phyloP scores from a whole-genome alignment of 2,113 vertebrate genomes.

The Spea bombifrons region DNA sequence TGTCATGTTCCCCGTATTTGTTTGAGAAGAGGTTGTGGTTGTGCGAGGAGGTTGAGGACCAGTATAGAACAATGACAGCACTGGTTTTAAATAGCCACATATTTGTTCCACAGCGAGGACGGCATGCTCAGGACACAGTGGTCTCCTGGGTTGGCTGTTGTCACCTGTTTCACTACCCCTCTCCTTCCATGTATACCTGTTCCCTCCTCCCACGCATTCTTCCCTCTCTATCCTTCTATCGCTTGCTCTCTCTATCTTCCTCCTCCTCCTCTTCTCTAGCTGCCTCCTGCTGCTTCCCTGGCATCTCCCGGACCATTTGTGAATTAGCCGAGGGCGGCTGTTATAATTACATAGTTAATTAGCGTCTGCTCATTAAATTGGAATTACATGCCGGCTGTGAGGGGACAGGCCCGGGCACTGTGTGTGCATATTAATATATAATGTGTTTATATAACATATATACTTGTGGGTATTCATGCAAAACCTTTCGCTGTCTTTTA shows the following conservation, averaged over 20 bases:
- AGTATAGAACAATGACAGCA: neutral
- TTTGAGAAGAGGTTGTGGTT: neutral
- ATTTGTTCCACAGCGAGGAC: neutral
- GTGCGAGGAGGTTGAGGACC: neutral
- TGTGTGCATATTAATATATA: slow-evolving; percentile 4
- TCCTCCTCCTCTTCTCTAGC: neutral
- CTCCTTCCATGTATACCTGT: slow-evolving; percentile 11
- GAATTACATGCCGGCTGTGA: neutral
- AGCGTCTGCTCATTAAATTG: slow-evolving; percentile 48
- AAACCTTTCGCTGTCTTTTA: slow-evolving; percentile 15
- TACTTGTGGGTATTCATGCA: slow-evolving; percentile 36
- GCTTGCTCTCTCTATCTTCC: neutral
- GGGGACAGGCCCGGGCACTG: slow-evolving; percentile 8
- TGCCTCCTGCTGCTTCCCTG: slow-evolving; percentile 55
- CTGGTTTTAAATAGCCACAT: neutral
- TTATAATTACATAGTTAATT: slow-evolving; percentile 47
- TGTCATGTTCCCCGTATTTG: neutral
- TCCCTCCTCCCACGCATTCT: slow-evolving; percentile 22
- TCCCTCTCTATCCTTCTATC: neutral
- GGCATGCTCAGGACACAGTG: slow-evolving; percentile 18
- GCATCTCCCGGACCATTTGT: slow-evolving; percentile 54
- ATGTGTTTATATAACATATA: slow-evolving; percentile 42
- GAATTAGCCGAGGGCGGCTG: slow-evolving; percentile 51
- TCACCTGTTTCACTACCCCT: slow-evolving; percentile 53
- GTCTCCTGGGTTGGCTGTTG: slow-evolving; percentile 48